These are phyloP conservation scores for Actenoides lindsayi DNA, from an alignment of 2,113 vertebrate genomes.

Conservation along the genomic window DNA sequence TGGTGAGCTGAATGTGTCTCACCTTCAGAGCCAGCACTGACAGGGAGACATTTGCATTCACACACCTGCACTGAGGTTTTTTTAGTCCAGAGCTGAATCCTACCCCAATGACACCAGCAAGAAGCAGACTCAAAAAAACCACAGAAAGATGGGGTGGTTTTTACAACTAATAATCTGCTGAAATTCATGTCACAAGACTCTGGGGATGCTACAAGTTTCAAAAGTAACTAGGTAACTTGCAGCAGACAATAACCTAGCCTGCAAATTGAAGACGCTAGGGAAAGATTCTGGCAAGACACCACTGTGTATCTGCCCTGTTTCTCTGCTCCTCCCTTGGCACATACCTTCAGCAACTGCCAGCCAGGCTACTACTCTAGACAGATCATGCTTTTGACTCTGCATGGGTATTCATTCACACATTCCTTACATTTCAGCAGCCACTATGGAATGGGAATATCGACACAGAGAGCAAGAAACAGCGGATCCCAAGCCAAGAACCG, in stretches of 20 bases:
- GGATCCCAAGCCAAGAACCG: fast-evolving
- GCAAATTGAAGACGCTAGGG: not conserved
- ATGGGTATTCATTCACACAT: not conserved
- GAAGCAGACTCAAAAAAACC: not conserved
- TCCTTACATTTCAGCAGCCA: not conserved
- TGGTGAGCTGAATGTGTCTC: not conserved
- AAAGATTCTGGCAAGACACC: not conserved
- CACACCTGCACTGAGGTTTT: fast-evolving
- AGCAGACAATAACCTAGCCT: not conserved
- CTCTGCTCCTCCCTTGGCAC: not conserved
- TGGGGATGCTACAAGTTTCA: not conserved
- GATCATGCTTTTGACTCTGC: not conserved
- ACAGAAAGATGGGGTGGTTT: not conserved
- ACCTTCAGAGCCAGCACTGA: fast-evolving
- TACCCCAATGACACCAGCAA: not conserved
- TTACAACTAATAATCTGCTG: not conserved
- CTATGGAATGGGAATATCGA: not conserved
- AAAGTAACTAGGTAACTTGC: not conserved
- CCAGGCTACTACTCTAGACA: not conserved
- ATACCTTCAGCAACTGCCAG: not conserved
- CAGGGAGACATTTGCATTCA: not conserved
- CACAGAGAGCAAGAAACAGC: not conserved
- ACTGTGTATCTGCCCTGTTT: fast-evolving
- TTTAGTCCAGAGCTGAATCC: not conserved
- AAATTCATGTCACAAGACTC: not conserved